phyloP scores from a whole-genome alignment of 2,888 invertebrate genomes.

The Elegia similella region DNA sequence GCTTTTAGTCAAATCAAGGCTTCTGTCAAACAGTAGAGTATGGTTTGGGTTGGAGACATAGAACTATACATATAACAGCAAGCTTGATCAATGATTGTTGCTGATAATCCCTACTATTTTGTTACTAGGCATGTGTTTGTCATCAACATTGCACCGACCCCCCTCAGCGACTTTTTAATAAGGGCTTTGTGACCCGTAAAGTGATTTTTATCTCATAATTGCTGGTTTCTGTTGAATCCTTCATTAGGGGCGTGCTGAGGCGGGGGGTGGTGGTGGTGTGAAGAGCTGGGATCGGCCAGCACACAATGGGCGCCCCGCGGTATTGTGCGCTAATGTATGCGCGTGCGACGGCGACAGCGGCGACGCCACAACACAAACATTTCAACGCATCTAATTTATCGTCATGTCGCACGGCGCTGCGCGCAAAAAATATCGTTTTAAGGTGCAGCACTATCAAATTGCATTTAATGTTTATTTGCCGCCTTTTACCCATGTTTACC shows the following conservation, averaged over 20 bases:
- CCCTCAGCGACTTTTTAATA: slow-evolving; percentile 16
- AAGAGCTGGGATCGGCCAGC: slow-evolving; percentile 35
- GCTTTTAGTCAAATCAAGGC: too few relatives aligned
- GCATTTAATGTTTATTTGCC: too few relatives aligned
- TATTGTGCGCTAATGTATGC: slow-evolving; percentile 74
- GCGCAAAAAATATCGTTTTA: slow-evolving; percentile 71
- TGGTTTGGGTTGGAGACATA: neutral
- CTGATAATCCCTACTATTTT: too few relatives aligned
- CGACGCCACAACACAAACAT: slow-evolving; percentile 69
- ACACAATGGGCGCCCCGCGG: slow-evolving; percentile 72
- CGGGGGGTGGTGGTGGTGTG: slow-evolving; percentile 38
- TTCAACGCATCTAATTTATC: slow-evolving; percentile 79
- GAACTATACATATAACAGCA: too few relatives aligned
- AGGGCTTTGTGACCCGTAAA: slow-evolving; percentile 41
- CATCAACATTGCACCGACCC: slow-evolving; percentile 7
- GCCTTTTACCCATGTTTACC: too few relatives aligned
- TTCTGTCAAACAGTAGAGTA: too few relatives aligned
- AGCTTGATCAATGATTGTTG: too few relatives aligned
- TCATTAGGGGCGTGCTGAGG: slow-evolving; percentile 60
- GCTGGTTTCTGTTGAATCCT: slow-evolving; percentile 65
- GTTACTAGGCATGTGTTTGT: neutral
- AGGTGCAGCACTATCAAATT: slow-evolving; percentile 41
- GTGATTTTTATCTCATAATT: slow-evolving; percentile 73
- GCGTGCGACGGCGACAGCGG: slow-evolving; percentile 57
- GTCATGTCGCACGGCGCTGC: slow-evolving; percentile 59